Evolutionary conservation across 2,888 invertebrate species (phyloP), one percentile per base, ranked within the genome.

Genomic region (Agrochola circellaris): DNA sequence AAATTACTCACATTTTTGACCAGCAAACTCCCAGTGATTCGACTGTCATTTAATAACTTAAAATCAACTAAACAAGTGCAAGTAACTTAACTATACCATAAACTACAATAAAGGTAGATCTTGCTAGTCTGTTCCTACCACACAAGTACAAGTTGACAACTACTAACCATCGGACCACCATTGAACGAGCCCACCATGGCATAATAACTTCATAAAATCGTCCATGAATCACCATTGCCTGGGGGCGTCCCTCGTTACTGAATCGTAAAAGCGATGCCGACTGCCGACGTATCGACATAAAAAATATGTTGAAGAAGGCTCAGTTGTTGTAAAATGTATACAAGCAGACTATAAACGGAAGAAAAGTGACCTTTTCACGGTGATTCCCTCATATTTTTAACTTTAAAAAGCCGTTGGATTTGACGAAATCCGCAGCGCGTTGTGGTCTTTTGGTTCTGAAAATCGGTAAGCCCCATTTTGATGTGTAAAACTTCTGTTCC

Each of bases 171-270:
- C 66, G 77, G 84, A 79, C 82, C 83, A 87, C 81, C 78, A 77
- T 75, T 73, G 77, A 74, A 66, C 72, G 62, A 72, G 85, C 82
- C 85, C 83, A 86, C 84, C 87, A 75, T 75, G 75, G 82, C 82
- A 86, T 86, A 87, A 87, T 89, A 89, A 86, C 87, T 88, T 87
- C 81, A 86, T 82, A 84, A 82, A 86, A 80, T 73, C 79, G 81
- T 73, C 77, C 87, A 89, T 92, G 91, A 92, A 91, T 92, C 92
- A 91, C 81, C 68, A 66, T 72, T 58, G 86, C 88, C 86, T 74
- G 84, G 89, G 90, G 91, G 90, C 90, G 89, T 88, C 89, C 89
- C 89, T 90, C 88, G 86, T 89, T 90, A 88, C 82, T 79, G 82
- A 74, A 85, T 90, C 88, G 90, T 92, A 91, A 90, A 89, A 89